Evolutionary conservation across 2,797 vertebrate species (phyloP), one percentile per base, ranked within the genome.

Genomic region (Chelidonichthys spinosus): DNA sequence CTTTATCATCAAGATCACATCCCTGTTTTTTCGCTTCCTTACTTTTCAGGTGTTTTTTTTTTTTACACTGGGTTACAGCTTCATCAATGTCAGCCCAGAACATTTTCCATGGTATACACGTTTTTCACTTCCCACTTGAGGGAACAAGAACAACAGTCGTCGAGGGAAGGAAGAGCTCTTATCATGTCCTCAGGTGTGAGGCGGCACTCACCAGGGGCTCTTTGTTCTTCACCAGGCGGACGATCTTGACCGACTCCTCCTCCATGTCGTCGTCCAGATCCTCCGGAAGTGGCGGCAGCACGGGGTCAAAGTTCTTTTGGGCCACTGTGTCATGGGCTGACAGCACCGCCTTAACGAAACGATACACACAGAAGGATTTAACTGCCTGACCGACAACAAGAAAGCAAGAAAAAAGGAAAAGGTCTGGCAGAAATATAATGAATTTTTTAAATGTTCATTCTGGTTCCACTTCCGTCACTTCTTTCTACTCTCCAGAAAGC

Each of bases 241-340:
- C 96, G 1, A 98, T 98, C 93, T 98, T 98, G 71, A 98, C 96
- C 0, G 97, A 98, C 86, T 98, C 97, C 78, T 98, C 97, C 53
- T 98, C 96, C 76, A 97, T 94, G 75, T 97, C 96, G 32, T 97
- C 94, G 0, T 96, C 96, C 1, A 97, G 82, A 64, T 97, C 96
- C 3, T 97, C 96, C 0, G 96, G 97, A 2, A 98, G 89, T 11
- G 97, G 97, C 0, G 97, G 97, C 49, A 98, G 94, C 52, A 97
- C 94, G 0, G 97, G 97, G 85, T 97, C 97, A 63, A 98, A 98
- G 71, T 96, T 97, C 94, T 98, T 98, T 89, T 97, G 97, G 61
- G 97, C 97, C 54, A 98, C 97, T 0, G 96, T 97, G 91, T 98
- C 97, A 0, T 98, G 97, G 1, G 97, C 96, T n/a, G 95, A 90